Percentiles rank a stretch among this genome's conserved stretches.
phyloP scores from a whole-genome alignment of 92 coral and sea anemone species.

The Palythoa caribaeorum region DNA sequence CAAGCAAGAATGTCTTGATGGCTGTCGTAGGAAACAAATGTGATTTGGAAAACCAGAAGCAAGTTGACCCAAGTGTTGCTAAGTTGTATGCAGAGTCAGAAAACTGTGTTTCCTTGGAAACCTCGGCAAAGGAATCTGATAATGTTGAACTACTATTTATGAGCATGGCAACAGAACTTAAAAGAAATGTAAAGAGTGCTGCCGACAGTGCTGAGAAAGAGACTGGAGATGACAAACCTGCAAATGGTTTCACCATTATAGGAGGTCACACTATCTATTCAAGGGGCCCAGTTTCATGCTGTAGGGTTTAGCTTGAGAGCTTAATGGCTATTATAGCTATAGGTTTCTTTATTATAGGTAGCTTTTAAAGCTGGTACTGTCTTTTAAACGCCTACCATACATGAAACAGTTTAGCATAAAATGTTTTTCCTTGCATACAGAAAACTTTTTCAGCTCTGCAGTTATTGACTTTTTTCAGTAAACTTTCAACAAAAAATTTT shows the following conservation, averaged over 20 bases:
- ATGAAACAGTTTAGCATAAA: too few species aligned
- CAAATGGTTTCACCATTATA: constrained; percentile 66
- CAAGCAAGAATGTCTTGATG: constrained; percentile 89
- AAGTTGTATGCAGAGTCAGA: constrained; percentile 82
- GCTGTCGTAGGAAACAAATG: constrained; percentile 95
- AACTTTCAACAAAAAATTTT: too few species aligned
- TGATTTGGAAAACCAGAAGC: constrained; percentile 77
- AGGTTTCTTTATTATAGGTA: too few species aligned
- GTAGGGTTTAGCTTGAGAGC: constrained; percentile 71
- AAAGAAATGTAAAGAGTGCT: constrained; percentile 75
- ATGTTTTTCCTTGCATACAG: too few species aligned
- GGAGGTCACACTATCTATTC: constrained; percentile 80
- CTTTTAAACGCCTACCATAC: too few species aligned
- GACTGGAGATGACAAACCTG: constrained; percentile 59
- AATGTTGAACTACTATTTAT: constrained; percentile 93
- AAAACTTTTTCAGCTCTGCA: too few species aligned
- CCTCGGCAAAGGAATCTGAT: constrained; percentile 96
- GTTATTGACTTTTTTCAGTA: too few species aligned
- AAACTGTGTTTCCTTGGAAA: constrained; percentile 90
- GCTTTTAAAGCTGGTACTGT: too few species aligned
- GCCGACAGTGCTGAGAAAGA: constrained; percentile 64
- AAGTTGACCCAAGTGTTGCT: constrained; percentile 84
- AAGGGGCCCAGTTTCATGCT: constrained; percentile 88
- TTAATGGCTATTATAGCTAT: too few species aligned
- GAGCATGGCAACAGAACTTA: constrained; percentile 89